Conservation (phyloP, 2,888 invertebrate genomes). For the Apamea crenata region DNA sequence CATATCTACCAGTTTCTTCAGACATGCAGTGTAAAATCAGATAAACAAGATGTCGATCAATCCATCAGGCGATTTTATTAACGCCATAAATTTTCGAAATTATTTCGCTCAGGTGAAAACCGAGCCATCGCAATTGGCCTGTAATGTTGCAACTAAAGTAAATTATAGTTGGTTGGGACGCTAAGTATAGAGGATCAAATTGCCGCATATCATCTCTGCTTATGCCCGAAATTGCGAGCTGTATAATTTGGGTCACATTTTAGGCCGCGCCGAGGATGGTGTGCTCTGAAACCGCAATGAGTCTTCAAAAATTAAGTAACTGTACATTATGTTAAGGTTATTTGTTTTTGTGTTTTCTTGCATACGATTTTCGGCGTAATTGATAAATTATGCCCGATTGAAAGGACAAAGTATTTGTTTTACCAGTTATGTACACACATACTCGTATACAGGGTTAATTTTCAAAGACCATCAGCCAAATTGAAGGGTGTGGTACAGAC, state of each 20-base stretch:
- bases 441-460: too few species aligned
- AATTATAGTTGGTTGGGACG: conserved; percentile 76
- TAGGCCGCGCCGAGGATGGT: conserved; percentile 42
- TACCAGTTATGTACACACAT: too few species aligned
- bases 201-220: conserved; percentile 62
- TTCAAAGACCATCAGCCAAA: too few species aligned
- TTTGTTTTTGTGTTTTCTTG: conserved; percentile 56
- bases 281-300: conserved; percentile 60
- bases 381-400: conserved; percentile 58
- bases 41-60: conserved; percentile 79
- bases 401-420: conserved; percentile 14
- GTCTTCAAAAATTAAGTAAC: conserved; percentile 64
- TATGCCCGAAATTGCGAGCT: conserved; percentile 57
- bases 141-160: conserved; percentile 78
- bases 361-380: conserved; percentile 41
- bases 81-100: conserved; percentile 79
- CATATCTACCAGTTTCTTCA: conserved; percentile 56
- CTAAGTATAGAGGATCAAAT: conserved; percentile 74
- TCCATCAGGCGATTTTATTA: conserved; percentile 79
- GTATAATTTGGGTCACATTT: conserved; percentile 68
- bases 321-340: conserved; percentile 61
- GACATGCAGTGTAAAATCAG: conserved; percentile 52
- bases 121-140: conserved; percentile 73
- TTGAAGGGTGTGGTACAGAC: too few species aligned
- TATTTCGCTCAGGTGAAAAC: conserved; percentile 75